Evolutionary conservation across 2,888 invertebrate genomes (phyloP), one percentile per base, ranked within the genome.

Genomic region (Conops quadrifasciatus): DNA sequence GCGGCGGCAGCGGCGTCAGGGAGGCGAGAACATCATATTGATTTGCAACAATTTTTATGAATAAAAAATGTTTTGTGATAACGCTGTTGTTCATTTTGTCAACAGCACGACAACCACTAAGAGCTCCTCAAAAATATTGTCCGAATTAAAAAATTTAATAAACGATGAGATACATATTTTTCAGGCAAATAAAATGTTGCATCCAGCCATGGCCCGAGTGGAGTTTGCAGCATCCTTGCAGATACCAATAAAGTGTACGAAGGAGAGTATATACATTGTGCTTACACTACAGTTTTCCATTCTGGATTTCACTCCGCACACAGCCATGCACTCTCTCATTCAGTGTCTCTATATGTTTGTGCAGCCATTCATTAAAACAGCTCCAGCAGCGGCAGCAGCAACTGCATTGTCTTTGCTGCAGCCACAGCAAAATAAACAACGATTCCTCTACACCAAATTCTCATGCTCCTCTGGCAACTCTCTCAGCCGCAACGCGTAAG

Each of bases 341-440:
- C 36, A 36, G 4, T 36, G 5, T 36, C 36, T 36, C 36, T 36
- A 9, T 36, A 4, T 7, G 9, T 36, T 36, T 59, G 2, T 51
- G 36, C 49, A 64, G 64, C 16, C 69, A 66, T 66, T 66, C 66
- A 66, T 66, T 56, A 66, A 66, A 66, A 66, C 53, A 21, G 4
- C 5, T 24, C 24, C 53, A 53, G 53, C 19, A 0, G 5, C 3
- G 53, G 24, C 9, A 53, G 58, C 28, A 58, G 58, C 24, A 19
- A n/a, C 21, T 9, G 36, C 36, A 36, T 9, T 9, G 9, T 36
- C 36, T 36, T 36, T 7, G 36, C 4, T 9, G 36, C 36, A 36
- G 36, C 36, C 21, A 53, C 1, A 26, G 9, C 19, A n/a, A 49
- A 28, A 9, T 28, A 43, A 19, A 62, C n/a, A 62, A 7, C 36